A percentile compares a stretch with the other conserved stretches of the same genome.
phyloP scores from a whole-genome alignment of 1,140 invertebrate species.

The Luehdorfia chinensis region DNA sequence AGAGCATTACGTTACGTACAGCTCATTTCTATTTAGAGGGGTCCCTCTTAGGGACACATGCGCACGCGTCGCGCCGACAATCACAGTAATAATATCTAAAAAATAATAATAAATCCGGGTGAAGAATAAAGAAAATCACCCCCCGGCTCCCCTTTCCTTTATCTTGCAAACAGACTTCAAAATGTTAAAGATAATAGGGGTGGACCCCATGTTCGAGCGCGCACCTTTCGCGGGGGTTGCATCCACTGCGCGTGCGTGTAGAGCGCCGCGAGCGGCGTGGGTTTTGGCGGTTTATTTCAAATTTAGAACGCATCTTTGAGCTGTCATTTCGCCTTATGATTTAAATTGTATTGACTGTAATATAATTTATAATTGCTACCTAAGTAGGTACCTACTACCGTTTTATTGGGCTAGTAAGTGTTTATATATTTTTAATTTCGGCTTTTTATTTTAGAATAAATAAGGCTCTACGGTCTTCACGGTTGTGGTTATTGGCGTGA shows the following conservation, averaged over 20 bases:
- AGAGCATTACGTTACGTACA: constrained; percentile 60
- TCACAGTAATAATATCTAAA: constrained; percentile 76
- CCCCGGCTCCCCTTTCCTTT: constrained; percentile 71
- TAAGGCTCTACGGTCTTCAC: no score
- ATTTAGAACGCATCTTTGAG: constrained; percentile 34
- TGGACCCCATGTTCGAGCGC: constrained; percentile 48
- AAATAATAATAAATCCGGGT: constrained; percentile 77
- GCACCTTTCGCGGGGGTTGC: constrained; percentile 68
- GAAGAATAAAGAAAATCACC: constrained; percentile 76
- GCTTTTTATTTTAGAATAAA: no score
- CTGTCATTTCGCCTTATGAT: no score
- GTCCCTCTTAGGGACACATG: constrained; percentile 61
- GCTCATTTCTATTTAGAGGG: constrained; percentile 43
- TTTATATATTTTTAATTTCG: no score
- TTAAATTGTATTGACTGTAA: not conserved
- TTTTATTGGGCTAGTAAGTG: no score
- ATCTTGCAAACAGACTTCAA: constrained; percentile 74
- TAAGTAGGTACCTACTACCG: no score
- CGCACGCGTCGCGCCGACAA: constrained; percentile 66
- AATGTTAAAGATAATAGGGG: constrained; percentile 75
- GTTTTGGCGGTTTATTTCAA: constrained; percentile 64
- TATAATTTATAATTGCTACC: not conserved
- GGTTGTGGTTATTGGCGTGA: no score
- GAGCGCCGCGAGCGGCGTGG: constrained; percentile 42
- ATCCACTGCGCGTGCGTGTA: constrained; percentile 33